phyloP scores from a whole-genome alignment of 2,888 invertebrate genomes.

The Caenorhabditis sulstoni region DNA sequence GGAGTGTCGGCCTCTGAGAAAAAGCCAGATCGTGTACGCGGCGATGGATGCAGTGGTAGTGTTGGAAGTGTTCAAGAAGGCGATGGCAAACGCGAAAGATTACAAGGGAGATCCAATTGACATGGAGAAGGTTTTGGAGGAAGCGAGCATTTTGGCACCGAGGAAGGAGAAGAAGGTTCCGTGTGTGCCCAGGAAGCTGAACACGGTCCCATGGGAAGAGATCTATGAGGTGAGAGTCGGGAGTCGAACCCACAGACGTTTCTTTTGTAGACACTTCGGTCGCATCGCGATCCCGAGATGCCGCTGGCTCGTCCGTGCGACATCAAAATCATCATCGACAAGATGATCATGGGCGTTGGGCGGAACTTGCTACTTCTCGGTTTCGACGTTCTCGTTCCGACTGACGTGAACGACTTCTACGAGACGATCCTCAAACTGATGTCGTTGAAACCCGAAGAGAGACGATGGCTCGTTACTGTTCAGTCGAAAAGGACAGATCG shows the following conservation, averaged over 20 bases:
- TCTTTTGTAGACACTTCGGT: too few species aligned
- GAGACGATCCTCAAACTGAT: too few species aligned
- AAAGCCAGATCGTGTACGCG: slow-evolving; percentile 60
- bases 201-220: slow-evolving; percentile 9
- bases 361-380: slow-evolving; percentile 23
- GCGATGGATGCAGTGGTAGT: slow-evolving; percentile 64
- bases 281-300: slow-evolving; percentile 3
- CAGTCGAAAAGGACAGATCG: slow-evolving; percentile 14
- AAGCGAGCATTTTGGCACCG: background rate
- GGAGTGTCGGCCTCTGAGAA: slow-evolving; percentile 59
- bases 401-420: background rate
- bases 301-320: slow-evolving; percentile 17
- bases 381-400: slow-evolving; percentile 15
- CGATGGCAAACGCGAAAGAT: background rate
- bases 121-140: slow-evolving; percentile 1
- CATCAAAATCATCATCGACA: slow-evolving; percentile 13
- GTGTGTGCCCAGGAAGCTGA: slow-evolving; percentile 2
- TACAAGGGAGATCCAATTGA: background rate
- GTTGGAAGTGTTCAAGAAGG: slow-evolving; percentile 24
- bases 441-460: background rate
- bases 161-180: background rate
- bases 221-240: slow-evolving; percentile 4
- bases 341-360: slow-evolving; percentile 10
- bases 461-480: slow-evolving; percentile 13
- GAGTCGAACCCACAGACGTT: too few species aligned